Base-by-base conservation (phyloP, 2,888 invertebrate species). In the Xanthostigma xanthostigma region DNA sequence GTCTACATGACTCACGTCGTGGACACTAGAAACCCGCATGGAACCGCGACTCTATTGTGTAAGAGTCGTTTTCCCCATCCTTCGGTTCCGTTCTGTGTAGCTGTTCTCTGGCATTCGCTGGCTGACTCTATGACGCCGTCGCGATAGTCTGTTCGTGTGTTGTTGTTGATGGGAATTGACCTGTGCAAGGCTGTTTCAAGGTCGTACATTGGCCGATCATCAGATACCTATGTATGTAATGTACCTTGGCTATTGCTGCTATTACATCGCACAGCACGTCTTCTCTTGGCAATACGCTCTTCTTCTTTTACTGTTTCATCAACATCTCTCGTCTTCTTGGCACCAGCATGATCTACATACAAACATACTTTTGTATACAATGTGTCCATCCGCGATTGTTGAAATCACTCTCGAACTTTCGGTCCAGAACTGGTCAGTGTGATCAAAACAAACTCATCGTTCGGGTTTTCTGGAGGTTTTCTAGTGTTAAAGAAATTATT, bases 111-210 rank as follows among this genome's bases (percentile, higher is more conserved):
- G 13, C 40, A 14, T 39, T 39, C n/a, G 12, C 13, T 14, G 40
- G 14, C 40, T 39, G 40, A 12, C 17, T 39, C 40, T 14, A 39
- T 14, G 14, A 39, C 40, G 45, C 13, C 44, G 41, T 17, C 35
- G 50, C 44, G n/a, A 37, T 39, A 34, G 41, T 17, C 53, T 17
- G 17, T 17, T 46, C 39, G 40, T 44, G 45, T 53, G 49, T 49
- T 50, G 50, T 27, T 27, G 27, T 27, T 58, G 59, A 57, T 60
- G 60, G 59, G 58, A 54, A 54, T 57, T 62, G 62, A 64, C 65
- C 62, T 62, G 58, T 57, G 60, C 66, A 68, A 68, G 68, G 68
- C 66, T 65, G 67, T 67, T 67, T 59, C 68, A 68, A 68, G 68
- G 68, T 62, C 68, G 67, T 63, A 60, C 65, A 61, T 67, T 67